A percentile compares a stretch with the other conserved stretches of the same genome.
These are phyloP conservation scores for Amaurobius ferox DNA, from an alignment of 2,888 invertebrate genomes.

Conservation along the genomic window DNA sequence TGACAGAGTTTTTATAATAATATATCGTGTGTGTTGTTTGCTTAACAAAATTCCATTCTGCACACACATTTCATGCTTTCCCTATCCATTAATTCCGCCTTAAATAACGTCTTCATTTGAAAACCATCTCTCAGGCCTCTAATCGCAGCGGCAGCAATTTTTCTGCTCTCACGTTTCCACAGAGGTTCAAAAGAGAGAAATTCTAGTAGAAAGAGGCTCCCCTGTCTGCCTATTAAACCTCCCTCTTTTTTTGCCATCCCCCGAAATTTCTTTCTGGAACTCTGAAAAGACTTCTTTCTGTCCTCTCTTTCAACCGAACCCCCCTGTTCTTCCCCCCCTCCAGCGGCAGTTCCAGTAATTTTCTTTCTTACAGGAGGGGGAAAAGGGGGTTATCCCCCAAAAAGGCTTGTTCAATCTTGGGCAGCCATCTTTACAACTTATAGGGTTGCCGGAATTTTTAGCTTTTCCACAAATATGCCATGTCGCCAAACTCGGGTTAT, in stretches of 20 bases:
- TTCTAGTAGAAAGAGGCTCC: not conserved
- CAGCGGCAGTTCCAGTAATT: constrained; percentile 58
- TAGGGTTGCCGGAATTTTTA: constrained; percentile 51
- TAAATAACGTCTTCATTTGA: not conserved
- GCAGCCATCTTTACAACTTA: constrained; percentile 52
- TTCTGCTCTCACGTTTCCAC: constrained; percentile 16
- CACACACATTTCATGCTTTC: too few species aligned
- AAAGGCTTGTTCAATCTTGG: constrained; percentile 47
- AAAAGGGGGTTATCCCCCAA: not conserved
- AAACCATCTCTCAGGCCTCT: not conserved
- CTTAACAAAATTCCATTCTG: too few species aligned
- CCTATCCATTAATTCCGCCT: not conserved
- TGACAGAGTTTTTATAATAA: too few species aligned
- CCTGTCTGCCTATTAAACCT: constrained; percentile 20
- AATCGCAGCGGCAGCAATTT: not conserved
- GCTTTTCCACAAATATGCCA: constrained; percentile 19
- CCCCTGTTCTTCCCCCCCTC: not conserved
- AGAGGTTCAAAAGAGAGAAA: constrained; percentile 27
- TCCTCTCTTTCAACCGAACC: constrained; percentile 3
- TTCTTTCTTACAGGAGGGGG: constrained; percentile 16
- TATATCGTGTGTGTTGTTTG: too few species aligned
- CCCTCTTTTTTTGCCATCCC: not conserved
- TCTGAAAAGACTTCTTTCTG: not conserved
- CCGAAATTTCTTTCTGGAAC: constrained; percentile 8
- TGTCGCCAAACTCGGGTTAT: constrained; percentile 29